Percentiles rank a stretch among this genome's conserved stretches.
Conservation (phyloP, 2,888 invertebrate species). For the Papilio gigon region DNA sequence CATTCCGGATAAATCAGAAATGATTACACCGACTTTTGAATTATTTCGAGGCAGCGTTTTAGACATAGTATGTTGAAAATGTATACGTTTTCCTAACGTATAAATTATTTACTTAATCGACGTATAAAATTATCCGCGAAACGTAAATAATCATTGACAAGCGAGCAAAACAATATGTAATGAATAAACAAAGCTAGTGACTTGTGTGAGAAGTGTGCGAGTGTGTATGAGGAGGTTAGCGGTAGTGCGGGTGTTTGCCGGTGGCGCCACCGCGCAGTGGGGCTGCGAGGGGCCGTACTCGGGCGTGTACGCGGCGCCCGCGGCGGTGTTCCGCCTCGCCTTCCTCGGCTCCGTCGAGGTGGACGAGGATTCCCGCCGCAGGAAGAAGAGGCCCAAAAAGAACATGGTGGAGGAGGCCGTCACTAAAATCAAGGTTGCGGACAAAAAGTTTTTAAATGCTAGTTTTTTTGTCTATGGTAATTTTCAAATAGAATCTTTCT, state of each 20-base stretch:
- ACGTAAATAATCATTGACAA: background rate
- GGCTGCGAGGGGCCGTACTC: slow-evolving; percentile 77
- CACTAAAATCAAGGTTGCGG: slow-evolving; percentile 90
- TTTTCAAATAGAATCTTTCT: background rate
- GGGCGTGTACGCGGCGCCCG: slow-evolving; percentile 83
- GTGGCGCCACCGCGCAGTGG: slow-evolving; percentile 67
- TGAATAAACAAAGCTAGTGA: too few species aligned
- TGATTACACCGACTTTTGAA: too few species aligned
- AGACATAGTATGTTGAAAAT: too few species aligned
- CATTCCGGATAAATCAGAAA: background rate
- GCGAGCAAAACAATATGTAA: slow-evolving; percentile 33
- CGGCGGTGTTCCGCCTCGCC: slow-evolving; percentile 90
- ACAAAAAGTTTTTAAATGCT: background rate
- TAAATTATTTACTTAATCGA: background rate
- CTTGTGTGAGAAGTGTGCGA: slow-evolving; percentile 50
- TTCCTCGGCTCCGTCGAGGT: slow-evolving; percentile 94
- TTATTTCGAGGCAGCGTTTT: too few species aligned
- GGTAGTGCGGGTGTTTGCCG: slow-evolving; percentile 48
- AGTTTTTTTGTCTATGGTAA: slow-evolving; percentile 3
- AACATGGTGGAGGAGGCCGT: slow-evolving; percentile 94
- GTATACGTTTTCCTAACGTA: too few species aligned
- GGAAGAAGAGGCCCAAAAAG: slow-evolving; percentile 91
- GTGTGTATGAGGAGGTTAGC: slow-evolving; percentile 69
- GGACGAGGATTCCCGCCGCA: slow-evolving; percentile 89
- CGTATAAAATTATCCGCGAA: background rate